Evolutionary conservation across 1,140 invertebrate genomes (phyloP), one percentile per base, ranked within the genome.

Genomic region (Vanessa tameamea): DNA sequence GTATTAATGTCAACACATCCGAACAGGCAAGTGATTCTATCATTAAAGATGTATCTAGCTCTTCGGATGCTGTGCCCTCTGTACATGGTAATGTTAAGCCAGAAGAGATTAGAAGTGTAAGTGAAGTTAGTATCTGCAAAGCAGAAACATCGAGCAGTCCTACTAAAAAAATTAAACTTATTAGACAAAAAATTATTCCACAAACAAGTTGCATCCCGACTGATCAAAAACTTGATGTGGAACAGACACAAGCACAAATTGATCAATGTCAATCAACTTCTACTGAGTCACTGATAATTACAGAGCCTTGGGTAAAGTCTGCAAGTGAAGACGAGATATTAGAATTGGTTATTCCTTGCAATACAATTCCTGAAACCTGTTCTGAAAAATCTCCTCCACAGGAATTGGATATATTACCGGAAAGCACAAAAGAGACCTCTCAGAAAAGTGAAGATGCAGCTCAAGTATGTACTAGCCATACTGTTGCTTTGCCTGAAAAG

Each of bases 71-170:
- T 80, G 84, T 91, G 73, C 78, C 84, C 73, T 72, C 75, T 82
- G 76, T 87, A 81, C 81, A 87, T 82, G 85, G 81, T 87, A 89
- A 86, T 85, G 79, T 82, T 78, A 90, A 88, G 77, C 80, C 83
- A 77, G 82, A 88, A 86, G 88, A 90, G 81, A 89, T 84, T 88
- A 91, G 84, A 84, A 88, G 83, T 86, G 76, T 91, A 84, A 90
- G 85, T 87, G 90, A 90, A 83, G 79, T 88, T 83, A 92, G 83
- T 87, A 83, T 90, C 83, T 90, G 91, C 82, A 87, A 91, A 90
- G 89, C 89, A 87, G 91, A 92, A 86, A 88, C 88, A 73, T 89
- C 90, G 53, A 78, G 81, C 59, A 85, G 82, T 86, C 81, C 91
- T 80, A 78, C 84, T 83, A 91, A 88, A 83, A 92, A 89, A 87